Evolutionary conservation across 2,113 vertebrate species (phyloP).

Genomic region (Prolemur simus): DNA sequence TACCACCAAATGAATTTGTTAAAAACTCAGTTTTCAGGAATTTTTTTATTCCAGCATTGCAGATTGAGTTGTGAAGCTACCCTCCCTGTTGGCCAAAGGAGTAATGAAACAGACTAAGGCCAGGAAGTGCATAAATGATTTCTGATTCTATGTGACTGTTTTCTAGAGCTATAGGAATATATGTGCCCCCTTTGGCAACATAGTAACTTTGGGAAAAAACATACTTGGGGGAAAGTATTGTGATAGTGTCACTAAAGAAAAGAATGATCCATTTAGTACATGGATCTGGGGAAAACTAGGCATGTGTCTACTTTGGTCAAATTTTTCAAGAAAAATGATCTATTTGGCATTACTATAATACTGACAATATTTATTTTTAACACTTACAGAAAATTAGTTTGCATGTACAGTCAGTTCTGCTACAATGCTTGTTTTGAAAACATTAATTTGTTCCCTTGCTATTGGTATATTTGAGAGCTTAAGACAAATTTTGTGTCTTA

Average conservation of each 20-base stretch:
- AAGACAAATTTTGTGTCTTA: conserved; percentile 14
- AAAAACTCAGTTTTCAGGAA: neutral
- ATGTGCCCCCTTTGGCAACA: neutral
- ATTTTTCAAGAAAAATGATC: conserved; percentile 6
- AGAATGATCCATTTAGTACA: neutral
- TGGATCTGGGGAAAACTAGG: neutral
- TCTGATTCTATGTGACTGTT: neutral
- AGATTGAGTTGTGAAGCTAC: neutral
- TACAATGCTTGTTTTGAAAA: conserved; percentile 36
- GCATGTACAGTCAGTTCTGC: neutral
- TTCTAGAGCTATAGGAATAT: neutral
- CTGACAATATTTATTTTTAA: conserved; percentile 56
- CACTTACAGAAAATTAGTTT: conserved; percentile 28
- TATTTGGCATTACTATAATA: neutral
- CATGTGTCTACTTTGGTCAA: neutral
- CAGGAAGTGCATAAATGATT: neutral
- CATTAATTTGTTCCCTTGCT: conserved; percentile 2
- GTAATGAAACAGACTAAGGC: neutral
- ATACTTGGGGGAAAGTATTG: neutral
- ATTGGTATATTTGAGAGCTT: conserved; percentile 36
- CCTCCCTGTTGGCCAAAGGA: neutral
- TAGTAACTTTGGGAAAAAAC: neutral
- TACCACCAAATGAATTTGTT: neutral
- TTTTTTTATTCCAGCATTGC: neutral
- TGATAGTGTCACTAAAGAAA: conserved; percentile 11